These are phyloP conservation scores for Drosophila differens DNA, from an alignment of 2,888 invertebrate species.

Conservation along the genomic window DNA sequence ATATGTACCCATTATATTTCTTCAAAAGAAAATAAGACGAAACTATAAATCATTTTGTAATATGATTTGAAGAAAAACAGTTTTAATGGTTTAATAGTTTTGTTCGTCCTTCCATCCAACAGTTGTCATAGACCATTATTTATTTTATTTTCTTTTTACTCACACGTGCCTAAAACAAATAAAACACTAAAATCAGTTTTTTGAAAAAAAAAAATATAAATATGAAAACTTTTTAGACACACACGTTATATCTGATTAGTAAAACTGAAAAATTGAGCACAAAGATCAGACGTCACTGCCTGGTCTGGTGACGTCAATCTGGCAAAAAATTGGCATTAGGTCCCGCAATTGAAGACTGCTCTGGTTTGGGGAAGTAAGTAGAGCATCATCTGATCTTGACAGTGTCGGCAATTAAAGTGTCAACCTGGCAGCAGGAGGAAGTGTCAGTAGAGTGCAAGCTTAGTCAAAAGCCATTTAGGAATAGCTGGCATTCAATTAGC, in stretches of 20 bases:
- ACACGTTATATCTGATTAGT: slow-evolving; percentile 1
- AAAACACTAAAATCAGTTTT: slow-evolving; percentile 1
- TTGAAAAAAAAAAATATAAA: not conserved
- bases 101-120: slow-evolving; percentile 22
- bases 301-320: slow-evolving; percentile 57
- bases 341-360: slow-evolving; percentile 9
- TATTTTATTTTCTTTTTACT: slow-evolving; percentile 21
- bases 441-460: slow-evolving; percentile 14
- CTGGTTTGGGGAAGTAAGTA: slow-evolving; percentile 36
- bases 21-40: not conserved
- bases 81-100: slow-evolving; percentile 28
- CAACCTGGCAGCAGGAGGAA: slow-evolving; percentile 31
- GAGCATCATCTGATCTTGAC: slow-evolving; percentile 70
- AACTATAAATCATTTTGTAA: slow-evolving; percentile 5
- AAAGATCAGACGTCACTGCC: slow-evolving; percentile 32
- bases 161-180: slow-evolving; percentile 44
- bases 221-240: slow-evolving; percentile 10
- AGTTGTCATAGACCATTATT: slow-evolving; percentile 39
- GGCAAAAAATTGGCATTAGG: slow-evolving; percentile 39
- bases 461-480: slow-evolving; percentile 6
- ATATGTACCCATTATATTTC: not conserved
- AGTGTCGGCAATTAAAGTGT: slow-evolving; percentile 74
- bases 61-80: slow-evolving; percentile 7
- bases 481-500: slow-evolving; percentile 41
- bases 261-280: slow-evolving; percentile 27